A percentile compares a stretch with the other conserved stretches of the same genome.
These are phyloP conservation scores for Arothron firmamentum DNA, from an alignment of 2,113 vertebrate species.

Conservation along the genomic window DNA sequence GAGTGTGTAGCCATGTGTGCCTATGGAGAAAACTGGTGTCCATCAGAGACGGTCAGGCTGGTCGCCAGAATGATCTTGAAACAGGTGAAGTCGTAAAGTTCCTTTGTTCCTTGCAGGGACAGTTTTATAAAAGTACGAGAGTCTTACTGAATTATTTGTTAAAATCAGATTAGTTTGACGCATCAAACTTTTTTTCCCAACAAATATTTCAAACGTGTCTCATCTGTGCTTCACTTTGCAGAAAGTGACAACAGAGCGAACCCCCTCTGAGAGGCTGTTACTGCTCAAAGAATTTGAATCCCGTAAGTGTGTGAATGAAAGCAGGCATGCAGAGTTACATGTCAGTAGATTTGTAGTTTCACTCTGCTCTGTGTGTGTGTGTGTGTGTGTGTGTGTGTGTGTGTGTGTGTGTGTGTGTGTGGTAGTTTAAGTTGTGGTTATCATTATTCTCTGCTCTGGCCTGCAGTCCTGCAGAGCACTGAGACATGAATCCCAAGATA, in stretches of 20 bases:
- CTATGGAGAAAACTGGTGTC: constrained; percentile 92
- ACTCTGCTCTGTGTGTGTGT: not conserved
- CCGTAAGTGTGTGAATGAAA: constrained; percentile 77
- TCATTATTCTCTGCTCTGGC: constrained; percentile 52
- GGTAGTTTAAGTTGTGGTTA: constrained; percentile 39
- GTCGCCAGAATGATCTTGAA: constrained; percentile 92
- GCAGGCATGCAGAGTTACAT: constrained; percentile 34
- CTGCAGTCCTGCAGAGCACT: constrained; percentile 43
- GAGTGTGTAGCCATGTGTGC: constrained; percentile 92
- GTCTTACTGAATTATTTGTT: not conserved
- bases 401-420: not conserved
- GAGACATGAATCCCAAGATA: constrained; percentile 59
- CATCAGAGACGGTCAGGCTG: constrained; percentile 92
- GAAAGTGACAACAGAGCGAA: constrained; percentile 85
- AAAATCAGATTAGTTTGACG: not conserved
- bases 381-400: constrained; percentile 1
- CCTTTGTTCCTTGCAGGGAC: not conserved
- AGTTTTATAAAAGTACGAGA: not conserved
- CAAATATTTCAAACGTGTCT: not conserved
- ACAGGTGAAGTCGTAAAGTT: constrained; percentile 77
- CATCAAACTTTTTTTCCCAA: not conserved
- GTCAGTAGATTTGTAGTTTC: constrained; percentile 41
- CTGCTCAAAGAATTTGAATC: constrained; percentile 90
- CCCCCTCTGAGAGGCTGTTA: constrained; percentile 84
- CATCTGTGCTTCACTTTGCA: constrained; percentile 51